Conservation (phyloP, 2,888 invertebrate genomes). For the Megamerina dolium region DNA sequence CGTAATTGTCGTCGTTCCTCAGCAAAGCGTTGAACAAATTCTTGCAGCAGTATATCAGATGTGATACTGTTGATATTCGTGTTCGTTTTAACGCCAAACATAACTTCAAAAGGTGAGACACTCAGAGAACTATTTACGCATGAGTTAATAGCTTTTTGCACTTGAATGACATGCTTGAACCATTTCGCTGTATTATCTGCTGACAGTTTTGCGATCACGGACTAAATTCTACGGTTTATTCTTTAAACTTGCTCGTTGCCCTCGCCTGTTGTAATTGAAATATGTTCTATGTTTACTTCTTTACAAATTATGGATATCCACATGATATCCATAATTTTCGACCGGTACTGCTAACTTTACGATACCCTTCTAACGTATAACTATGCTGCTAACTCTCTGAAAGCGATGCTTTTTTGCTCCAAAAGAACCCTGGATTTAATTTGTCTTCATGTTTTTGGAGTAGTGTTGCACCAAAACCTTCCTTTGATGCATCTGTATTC, state of each 20-base stretch:
- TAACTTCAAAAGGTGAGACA: slow-evolving; percentile 13
- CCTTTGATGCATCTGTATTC: slow-evolving; percentile 18
- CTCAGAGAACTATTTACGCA: slow-evolving; percentile 9
- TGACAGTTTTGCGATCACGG: slow-evolving; percentile 14
- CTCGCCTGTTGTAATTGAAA: slow-evolving; percentile 9
- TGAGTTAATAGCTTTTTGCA: slow-evolving; percentile 15
- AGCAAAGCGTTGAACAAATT: slow-evolving; percentile 1
- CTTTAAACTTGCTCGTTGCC: slow-evolving; percentile 16
- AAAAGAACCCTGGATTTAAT: slow-evolving; percentile 18
- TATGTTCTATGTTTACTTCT: slow-evolving; percentile 3
- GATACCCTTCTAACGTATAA: slow-evolving; percentile 15
- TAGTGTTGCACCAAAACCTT: slow-evolving; percentile 18
- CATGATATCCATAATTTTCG: slow-evolving; percentile 14
- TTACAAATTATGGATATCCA: slow-evolving; percentile 6
- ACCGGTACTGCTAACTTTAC: too few species aligned
- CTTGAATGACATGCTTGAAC: slow-evolving; percentile 13
- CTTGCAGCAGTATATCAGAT: slow-evolving; percentile 7
- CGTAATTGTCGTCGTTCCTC: neutral
- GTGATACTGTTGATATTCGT: neutral
- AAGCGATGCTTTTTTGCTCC: neutral
- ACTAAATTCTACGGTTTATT: slow-evolving; percentile 12
- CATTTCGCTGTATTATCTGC: slow-evolving; percentile 13
- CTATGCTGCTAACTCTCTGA: slow-evolving; percentile 6
- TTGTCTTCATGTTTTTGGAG: slow-evolving; percentile 11
- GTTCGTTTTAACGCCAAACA: slow-evolving; percentile 13